A percentile compares a stretch with the other conserved stretches of the same genome.
phyloP scores from a whole-genome alignment of 1,140 invertebrate species.

The Lerema accius region DNA sequence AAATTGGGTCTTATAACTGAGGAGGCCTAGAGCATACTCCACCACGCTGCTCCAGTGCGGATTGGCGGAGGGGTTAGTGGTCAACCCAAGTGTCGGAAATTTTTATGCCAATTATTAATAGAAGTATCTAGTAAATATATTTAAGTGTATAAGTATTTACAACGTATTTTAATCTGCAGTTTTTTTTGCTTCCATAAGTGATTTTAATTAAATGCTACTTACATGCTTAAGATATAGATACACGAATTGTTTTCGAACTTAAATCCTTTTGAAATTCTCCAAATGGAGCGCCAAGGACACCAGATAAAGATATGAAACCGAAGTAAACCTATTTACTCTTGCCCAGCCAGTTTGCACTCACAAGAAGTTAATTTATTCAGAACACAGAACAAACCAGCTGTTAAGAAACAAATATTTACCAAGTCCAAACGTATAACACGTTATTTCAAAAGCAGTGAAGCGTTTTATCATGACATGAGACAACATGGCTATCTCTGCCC shows the following conservation, averaged over 20 bases:
- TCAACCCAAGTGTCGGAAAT: too few species aligned
- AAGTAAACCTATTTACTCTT: constrained; percentile 28
- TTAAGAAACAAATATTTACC: constrained; percentile 51
- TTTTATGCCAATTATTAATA: too few species aligned
- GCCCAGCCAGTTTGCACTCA: constrained; percentile 30
- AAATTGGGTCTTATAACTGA: too few species aligned
- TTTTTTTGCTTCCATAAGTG: not conserved
- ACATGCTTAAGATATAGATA: too few species aligned
- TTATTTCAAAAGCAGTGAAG: constrained; percentile 45
- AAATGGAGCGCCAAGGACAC: constrained; percentile 21
- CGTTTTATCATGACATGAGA: constrained; percentile 30
- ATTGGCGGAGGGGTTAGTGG: too few species aligned
- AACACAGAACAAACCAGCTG: constrained; percentile 44
- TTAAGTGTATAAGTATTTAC: too few species aligned
- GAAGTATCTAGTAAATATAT: too few species aligned
- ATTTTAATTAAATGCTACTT: not conserved
- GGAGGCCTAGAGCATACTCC: too few species aligned
- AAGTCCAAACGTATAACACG: constrained; percentile 41
- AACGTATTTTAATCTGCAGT: too few species aligned
- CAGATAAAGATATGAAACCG: constrained; percentile 18
- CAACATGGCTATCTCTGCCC: constrained; percentile 19
- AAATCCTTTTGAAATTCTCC: constrained; percentile 15
- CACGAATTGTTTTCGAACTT: not conserved
- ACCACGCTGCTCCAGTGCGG: too few species aligned
- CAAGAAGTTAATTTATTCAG: constrained; percentile 48